Evolutionary conservation across 2,797 vertebrate species (phyloP).

Genomic region (Chelonia mydas): DNA sequence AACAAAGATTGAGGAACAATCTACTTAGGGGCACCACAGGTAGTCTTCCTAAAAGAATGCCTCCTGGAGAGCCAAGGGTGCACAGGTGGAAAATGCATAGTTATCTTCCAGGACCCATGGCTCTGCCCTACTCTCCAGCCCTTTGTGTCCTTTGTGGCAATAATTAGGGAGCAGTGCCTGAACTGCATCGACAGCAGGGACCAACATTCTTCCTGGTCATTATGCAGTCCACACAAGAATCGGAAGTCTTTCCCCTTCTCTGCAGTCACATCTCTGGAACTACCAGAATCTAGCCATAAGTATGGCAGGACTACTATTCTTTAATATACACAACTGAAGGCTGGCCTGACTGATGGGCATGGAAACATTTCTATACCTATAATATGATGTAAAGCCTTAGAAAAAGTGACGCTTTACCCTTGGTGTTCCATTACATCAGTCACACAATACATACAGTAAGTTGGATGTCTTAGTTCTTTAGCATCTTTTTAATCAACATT

Average conservation of each 20-base stretch:
- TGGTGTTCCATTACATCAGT: too few species aligned
- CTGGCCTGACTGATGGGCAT: not conserved
- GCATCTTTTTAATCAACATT: too few species aligned
- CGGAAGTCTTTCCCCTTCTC: not conserved
- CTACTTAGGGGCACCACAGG: too few species aligned
- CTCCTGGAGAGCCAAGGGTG: too few species aligned
- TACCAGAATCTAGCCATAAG: not conserved
- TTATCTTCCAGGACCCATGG: too few species aligned
- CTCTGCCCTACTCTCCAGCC: not conserved
- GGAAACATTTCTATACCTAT: not conserved
- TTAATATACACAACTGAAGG: not conserved
- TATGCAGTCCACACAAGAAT: not conserved
- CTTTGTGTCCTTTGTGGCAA: not conserved
- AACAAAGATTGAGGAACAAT: too few species aligned
- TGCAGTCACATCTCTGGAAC: not conserved
- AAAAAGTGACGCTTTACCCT: too few species aligned
- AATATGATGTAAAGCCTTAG: not conserved
- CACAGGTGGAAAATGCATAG: too few species aligned
- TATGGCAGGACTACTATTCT: not conserved
- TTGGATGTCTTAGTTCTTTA: too few species aligned
- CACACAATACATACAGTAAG: too few species aligned
- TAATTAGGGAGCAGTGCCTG: not conserved
- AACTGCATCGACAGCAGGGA: not conserved
- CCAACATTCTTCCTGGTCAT: not conserved
- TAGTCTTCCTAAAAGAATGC: too few species aligned